phyloP scores from a whole-genome alignment of 2,113 vertebrate genomes.

The Etheostoma cragini region DNA sequence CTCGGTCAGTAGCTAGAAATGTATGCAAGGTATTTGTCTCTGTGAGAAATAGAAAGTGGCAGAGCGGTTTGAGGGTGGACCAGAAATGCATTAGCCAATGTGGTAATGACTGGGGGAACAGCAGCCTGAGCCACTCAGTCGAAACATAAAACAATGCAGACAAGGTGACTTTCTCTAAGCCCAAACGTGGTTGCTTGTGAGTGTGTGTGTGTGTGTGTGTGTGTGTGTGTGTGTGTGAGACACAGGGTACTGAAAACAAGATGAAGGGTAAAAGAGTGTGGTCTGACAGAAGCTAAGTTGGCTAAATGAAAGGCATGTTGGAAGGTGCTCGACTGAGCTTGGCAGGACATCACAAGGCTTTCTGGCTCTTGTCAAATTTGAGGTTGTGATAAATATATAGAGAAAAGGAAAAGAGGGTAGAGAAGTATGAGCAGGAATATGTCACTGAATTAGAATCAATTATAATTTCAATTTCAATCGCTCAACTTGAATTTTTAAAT shows the following conservation, averaged over 20 bases:
- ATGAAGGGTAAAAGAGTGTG: conserved; percentile 14
- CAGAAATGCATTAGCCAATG: conserved; percentile 51
- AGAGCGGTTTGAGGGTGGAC: conserved; percentile 9
- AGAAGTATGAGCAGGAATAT: too few relatives aligned
- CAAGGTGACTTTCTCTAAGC: conserved; percentile 76
- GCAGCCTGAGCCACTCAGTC: conserved; percentile 42
- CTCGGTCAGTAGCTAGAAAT: conserved; percentile 5
- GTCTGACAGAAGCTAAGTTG: conserved; percentile 21
- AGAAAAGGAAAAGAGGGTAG: conserved; percentile 17
- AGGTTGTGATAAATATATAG: conserved; percentile 9
- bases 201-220: not conserved
- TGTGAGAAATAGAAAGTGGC: conserved; percentile 1
- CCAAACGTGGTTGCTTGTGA: not conserved
- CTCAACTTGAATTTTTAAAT: too few relatives aligned
- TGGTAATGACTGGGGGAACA: conserved; percentile 53
- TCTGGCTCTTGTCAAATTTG: conserved; percentile 37
- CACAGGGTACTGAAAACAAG: not conserved
- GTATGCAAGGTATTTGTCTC: not conserved
- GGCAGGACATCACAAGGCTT: conserved; percentile 34
- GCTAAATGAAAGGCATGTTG: conserved; percentile 30
- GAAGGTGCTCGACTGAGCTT: conserved; percentile 18
- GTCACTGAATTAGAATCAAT: too few relatives aligned
- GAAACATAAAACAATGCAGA: conserved; percentile 66
- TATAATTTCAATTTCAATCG: too few relatives aligned
- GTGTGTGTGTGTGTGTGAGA: not conserved